Evolutionary conservation across 2,888 invertebrate genomes (phyloP).

Genomic region (Globia sparganii): DNA sequence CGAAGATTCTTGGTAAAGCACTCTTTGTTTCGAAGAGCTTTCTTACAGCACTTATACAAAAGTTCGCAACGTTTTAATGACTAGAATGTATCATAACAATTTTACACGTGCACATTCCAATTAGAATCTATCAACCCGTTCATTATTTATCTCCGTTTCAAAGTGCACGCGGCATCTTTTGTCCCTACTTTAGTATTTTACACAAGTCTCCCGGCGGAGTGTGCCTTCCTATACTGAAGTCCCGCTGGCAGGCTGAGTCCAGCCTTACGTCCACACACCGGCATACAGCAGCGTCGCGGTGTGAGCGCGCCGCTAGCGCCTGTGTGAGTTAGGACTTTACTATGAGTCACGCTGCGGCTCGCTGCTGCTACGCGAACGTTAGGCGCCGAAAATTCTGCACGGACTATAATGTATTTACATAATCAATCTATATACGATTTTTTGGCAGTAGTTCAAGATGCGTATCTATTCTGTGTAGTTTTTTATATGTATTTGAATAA

Average conservation of each 20-base stretch:
- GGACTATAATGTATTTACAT: background rate
- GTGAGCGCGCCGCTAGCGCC: slow-evolving; percentile 65
- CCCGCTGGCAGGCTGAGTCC: slow-evolving; percentile 30
- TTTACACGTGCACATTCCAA: slow-evolving; percentile 1
- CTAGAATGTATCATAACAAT: background rate
- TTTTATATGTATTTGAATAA: background rate
- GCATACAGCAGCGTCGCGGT: slow-evolving; percentile 50
- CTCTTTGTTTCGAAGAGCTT: background rate
- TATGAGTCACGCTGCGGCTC: slow-evolving; percentile 83
- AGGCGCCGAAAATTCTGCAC: slow-evolving; percentile 69
- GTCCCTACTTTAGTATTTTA: background rate
- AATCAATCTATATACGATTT: background rate
- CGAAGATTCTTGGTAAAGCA: background rate
- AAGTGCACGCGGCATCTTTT: background rate
- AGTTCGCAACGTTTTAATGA: background rate
- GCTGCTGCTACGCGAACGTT: slow-evolving; percentile 67
- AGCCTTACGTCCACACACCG: slow-evolving; percentile 49
- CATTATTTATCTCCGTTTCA: background rate
- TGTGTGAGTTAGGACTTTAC: slow-evolving; percentile 82
- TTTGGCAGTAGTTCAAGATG: slow-evolving; percentile 9
- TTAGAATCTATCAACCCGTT: background rate
- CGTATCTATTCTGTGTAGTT: background rate
- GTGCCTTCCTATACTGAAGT: background rate
- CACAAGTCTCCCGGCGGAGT: background rate
- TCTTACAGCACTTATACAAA: background rate